Evolutionary conservation across 2,113 vertebrate genomes (phyloP).

Genomic region (Pseudopipra pipra): DNA sequence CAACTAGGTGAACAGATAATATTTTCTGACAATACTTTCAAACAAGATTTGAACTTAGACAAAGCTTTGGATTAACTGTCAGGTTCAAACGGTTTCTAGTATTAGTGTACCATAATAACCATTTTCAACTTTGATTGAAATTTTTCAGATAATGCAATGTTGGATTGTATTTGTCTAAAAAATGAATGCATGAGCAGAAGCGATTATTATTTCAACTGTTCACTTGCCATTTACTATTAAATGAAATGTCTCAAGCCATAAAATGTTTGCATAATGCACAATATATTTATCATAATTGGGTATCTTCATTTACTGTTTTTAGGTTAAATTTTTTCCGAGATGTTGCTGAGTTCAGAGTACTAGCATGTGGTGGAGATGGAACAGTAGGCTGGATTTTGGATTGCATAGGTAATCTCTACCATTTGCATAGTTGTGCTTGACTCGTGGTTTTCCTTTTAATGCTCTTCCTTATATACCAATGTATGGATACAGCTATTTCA

Average conservation of each 20-base stretch:
- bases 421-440: neutral
- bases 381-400: constrained; percentile 97
- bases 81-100: neutral
- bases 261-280: neutral
- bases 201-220: neutral
- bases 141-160: neutral
- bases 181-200: neutral
- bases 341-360: constrained; percentile 87
- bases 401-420: constrained; percentile 86
- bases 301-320: constrained; percentile 49
- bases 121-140: neutral
- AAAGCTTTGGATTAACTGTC: neutral
- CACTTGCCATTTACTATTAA: neutral
- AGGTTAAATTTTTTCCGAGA: constrained; percentile 96
- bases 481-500: neutral
- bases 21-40: neutral
- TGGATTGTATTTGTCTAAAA: neutral
- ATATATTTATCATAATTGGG: neutral
- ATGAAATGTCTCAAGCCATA: neutral
- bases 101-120: neutral
- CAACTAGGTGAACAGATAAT: neutral
- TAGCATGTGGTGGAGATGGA: constrained; percentile 94
- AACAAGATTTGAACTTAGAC: neutral
- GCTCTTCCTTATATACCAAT: neutral
- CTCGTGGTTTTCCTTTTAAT: neutral